Evolutionary conservation across 1,140 invertebrate genomes (phyloP).

Genomic region (Drosophila pseudoananassae): DNA sequence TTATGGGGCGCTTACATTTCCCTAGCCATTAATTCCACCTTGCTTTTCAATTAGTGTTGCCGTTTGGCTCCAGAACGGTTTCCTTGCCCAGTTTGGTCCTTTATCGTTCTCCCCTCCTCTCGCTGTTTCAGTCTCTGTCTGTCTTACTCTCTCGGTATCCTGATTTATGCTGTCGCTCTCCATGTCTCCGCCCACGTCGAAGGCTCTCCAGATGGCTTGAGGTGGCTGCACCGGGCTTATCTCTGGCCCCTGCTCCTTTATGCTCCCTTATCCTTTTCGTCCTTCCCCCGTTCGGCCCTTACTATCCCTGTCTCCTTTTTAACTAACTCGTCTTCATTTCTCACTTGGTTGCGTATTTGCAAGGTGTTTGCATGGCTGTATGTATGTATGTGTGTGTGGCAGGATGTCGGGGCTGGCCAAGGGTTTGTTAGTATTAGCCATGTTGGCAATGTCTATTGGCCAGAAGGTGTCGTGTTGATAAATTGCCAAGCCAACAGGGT

Average conservation of each 20-base stretch:
- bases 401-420: slow-evolving; percentile 22
- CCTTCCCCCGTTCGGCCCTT: neutral
- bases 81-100: slow-evolving; percentile 38
- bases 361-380: slow-evolving; percentile 34
- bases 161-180: slow-evolving; percentile 70
- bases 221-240: slow-evolving; percentile 57
- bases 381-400: neutral
- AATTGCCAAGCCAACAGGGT: slow-evolving; percentile 51
- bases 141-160: slow-evolving; percentile 21
- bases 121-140: neutral
- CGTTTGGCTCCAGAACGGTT: slow-evolving; percentile 40
- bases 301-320: slow-evolving; percentile 32
- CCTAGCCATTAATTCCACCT: slow-evolving; percentile 77
- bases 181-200: slow-evolving; percentile 20
- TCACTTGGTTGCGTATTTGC: slow-evolving; percentile 78
- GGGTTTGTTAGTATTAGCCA: slow-evolving; percentile 46
- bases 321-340: slow-evolving; percentile 83
- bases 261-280: neutral
- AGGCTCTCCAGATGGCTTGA: slow-evolving; percentile 54
- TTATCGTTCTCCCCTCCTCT: slow-evolving; percentile 21
- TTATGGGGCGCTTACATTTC: slow-evolving; percentile 63
- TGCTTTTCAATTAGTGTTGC: slow-evolving; percentile 78
- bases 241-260: slow-evolving; percentile 10
- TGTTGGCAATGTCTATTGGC: slow-evolving; percentile 71
- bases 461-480: slow-evolving; percentile 50